A percentile compares a stretch with the other conserved stretches of the same genome.
phyloP scores from a whole-genome alignment of 1,140 invertebrate species.

The Drosophila tropicalis region DNA sequence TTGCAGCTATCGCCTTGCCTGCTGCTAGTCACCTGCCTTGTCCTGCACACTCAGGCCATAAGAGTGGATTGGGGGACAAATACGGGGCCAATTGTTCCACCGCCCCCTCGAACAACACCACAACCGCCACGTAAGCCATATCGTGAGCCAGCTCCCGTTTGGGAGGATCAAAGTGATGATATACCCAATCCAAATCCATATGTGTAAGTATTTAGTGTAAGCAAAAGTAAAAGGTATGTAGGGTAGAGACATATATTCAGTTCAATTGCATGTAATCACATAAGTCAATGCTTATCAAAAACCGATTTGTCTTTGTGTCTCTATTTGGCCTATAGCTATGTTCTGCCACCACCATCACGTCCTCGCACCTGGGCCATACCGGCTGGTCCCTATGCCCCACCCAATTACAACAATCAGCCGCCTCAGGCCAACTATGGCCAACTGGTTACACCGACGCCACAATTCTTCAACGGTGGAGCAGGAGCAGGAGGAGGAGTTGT shows the following conservation, averaged over 20 bases:
- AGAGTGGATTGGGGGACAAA: constrained; percentile 84
- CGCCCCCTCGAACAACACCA: constrained; percentile 83
- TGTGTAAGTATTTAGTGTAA: constrained; percentile 82
- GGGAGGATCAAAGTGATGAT: constrained; percentile 85
- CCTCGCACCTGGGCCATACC: constrained; percentile 72
- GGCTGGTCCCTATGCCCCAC: constrained; percentile 57
- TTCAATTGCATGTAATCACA: constrained; percentile 10
- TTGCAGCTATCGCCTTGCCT: constrained; percentile 61
- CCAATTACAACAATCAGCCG: constrained; percentile 70
- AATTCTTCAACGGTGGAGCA: constrained; percentile 29
- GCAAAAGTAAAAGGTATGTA: no score
- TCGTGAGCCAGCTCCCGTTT: constrained; percentile 85
- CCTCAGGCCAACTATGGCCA: constrained; percentile 44
- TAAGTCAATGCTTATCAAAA: constrained; percentile 3
- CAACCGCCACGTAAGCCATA: constrained; percentile 83
- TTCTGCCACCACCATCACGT: constrained; percentile 78
- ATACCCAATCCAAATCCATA: constrained; percentile 86
- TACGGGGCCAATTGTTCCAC: constrained; percentile 85
- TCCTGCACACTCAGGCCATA: constrained; percentile 64
- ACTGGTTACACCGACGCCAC: constrained; percentile 27
- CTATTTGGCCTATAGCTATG: constrained; percentile 55
- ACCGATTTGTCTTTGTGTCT: not conserved
- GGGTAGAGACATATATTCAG: not conserved
- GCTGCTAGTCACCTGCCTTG: constrained; percentile 75
- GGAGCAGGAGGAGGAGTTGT: constrained; percentile 19